These are phyloP conservation scores for Drosophila demipolita DNA, from an alignment of 2,888 invertebrate genomes.

Conservation along the genomic window DNA sequence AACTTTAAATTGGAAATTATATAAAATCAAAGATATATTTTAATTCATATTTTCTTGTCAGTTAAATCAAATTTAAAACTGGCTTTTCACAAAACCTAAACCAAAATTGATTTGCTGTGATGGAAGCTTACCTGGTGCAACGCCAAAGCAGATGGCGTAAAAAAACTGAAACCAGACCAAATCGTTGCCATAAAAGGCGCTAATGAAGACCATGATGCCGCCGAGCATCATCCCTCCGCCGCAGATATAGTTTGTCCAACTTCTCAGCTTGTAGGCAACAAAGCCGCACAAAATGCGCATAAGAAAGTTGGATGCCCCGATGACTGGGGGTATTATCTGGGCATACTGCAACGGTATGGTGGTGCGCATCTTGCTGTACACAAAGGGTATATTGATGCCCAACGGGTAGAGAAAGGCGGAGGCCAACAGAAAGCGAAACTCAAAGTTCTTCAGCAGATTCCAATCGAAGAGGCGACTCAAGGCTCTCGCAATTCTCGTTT, in stretches of 20 bases:
- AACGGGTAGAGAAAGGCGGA: slow-evolving; percentile 89
- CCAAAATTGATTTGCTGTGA: background rate
- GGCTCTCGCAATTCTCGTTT: slow-evolving; percentile 54
- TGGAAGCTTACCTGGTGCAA: slow-evolving; percentile 73
- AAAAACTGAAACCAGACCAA: slow-evolving; percentile 74
- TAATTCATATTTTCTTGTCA: background rate
- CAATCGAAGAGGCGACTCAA: slow-evolving; percentile 73
- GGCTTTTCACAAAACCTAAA: background rate
- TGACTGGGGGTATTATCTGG: slow-evolving; percentile 82
- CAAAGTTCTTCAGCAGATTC: slow-evolving; percentile 63
- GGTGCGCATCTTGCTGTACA: slow-evolving; percentile 87
- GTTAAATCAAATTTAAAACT: too few species aligned
- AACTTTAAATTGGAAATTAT: too few species aligned
- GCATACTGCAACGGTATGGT: slow-evolving; percentile 74
- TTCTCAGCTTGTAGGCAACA: slow-evolving; percentile 66
- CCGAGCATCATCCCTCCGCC: slow-evolving; percentile 84
- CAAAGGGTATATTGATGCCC: slow-evolving; percentile 92
- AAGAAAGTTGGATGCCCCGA: slow-evolving; percentile 91
- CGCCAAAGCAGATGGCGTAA: slow-evolving; percentile 75
- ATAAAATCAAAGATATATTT: background rate
- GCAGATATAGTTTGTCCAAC: slow-evolving; percentile 68
- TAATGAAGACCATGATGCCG: slow-evolving; percentile 87
- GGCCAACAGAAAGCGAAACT: slow-evolving; percentile 83
- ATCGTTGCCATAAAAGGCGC: slow-evolving; percentile 87
- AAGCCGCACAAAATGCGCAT: slow-evolving; percentile 77